phyloP scores from a whole-genome alignment of 2,113 vertebrate species.

The Cryptotis parvus region DNA sequence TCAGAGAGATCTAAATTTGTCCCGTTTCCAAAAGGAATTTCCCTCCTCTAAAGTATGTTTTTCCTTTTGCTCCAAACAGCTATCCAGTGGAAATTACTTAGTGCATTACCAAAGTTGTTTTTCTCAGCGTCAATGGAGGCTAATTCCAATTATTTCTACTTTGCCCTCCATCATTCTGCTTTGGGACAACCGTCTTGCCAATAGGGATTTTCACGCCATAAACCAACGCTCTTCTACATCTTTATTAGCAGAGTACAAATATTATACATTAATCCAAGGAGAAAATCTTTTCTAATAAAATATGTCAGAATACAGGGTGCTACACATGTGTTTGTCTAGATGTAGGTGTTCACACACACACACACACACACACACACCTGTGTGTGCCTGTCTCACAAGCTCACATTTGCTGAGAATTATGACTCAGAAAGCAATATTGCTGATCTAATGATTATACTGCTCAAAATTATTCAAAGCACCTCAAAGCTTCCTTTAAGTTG shows the following conservation, averaged over 20 bases:
- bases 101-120: constrained; percentile 13
- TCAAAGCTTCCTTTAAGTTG: constrained; percentile 72
- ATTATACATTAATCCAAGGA: constrained; percentile 3
- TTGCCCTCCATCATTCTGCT: constrained; percentile 25
- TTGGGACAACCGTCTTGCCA: constrained; percentile 46
- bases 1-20: constrained; percentile 31
- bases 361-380: no score
- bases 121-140: constrained; percentile 57
- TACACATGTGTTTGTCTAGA: background rate
- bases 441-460: constrained; percentile 1
- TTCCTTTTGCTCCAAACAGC: constrained; percentile 57
- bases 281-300: constrained; percentile 62
- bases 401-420: constrained; percentile 11
- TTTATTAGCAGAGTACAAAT: constrained; percentile 56
- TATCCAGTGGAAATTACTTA: background rate
- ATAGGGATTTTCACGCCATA: constrained; percentile 39
- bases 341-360: background rate
- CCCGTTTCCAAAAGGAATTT: constrained; percentile 63
- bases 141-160: constrained; percentile 39
- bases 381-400: background rate
- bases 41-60: constrained; percentile 34
- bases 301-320: constrained; percentile 55
- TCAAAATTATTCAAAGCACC: constrained; percentile 22
- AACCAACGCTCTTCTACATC: constrained; percentile 43
- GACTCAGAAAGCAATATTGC: constrained; percentile 4